Evolutionary conservation across 2,797 vertebrate species (phyloP).

Genomic region (Picus viridis): DNA sequence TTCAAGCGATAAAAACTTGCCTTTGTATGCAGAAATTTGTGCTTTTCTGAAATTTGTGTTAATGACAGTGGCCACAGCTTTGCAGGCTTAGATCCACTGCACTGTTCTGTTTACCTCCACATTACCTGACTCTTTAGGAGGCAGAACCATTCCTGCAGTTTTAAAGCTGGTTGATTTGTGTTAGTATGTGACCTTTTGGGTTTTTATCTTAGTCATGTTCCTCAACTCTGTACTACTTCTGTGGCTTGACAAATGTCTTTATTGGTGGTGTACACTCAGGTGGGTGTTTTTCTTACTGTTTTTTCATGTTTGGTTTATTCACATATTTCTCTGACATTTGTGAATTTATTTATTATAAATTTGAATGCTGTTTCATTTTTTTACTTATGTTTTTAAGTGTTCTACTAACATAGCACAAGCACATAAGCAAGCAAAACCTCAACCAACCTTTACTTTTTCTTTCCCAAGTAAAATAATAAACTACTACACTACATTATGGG

Average conservation of each 20-base stretch:
- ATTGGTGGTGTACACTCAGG: not conserved
- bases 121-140: not conserved
- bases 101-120: not conserved
- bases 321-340: not conserved
- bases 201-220: not conserved
- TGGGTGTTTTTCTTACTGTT: not conserved
- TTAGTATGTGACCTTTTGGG: not conserved
- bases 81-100: not conserved
- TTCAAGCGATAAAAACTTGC: not conserved
- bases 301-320: not conserved
- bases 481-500: not conserved
- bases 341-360: not conserved
- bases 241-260: not conserved
- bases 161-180: not conserved
- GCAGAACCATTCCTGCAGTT: not conserved
- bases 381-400: not conserved
- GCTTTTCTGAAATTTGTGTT: not conserved
- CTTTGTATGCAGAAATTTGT: not conserved
- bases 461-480: not conserved
- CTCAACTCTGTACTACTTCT: not conserved
- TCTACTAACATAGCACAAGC: not conserved
- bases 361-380: not conserved
- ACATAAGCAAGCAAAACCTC: accelerated
- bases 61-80: not conserved
- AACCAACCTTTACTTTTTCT: not conserved